phyloP scores from a whole-genome alignment of 37 sponge, comb jelly and placozoan genomes.

The Beroe forskalii region DNA sequence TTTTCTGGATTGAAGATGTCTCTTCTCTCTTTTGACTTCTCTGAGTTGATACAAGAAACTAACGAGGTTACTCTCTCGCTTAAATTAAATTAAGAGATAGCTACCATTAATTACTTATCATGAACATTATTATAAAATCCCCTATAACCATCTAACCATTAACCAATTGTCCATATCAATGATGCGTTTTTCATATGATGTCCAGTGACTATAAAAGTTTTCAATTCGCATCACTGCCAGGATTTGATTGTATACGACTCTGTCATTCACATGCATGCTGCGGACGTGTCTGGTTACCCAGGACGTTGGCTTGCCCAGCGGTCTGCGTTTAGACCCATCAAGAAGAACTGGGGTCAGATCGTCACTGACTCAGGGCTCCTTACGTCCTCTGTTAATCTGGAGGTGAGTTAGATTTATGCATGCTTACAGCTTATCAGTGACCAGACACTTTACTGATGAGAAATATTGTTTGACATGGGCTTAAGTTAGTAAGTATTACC shows the following conservation, averaged over 20 bases:
- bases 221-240: too few species aligned
- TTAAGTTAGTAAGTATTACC: too few species aligned
- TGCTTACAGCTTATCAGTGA: too few species aligned
- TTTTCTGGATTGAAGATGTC: conserved; percentile 1
- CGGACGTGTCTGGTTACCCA: conserved; percentile 9
- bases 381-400: background rate
- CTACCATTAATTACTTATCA: background rate
- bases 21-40: background rate
- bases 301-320: background rate
- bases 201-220: too few species aligned
- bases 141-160: too few species aligned
- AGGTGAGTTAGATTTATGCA: too few species aligned
- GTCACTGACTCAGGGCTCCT: background rate
- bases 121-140: background rate
- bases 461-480: too few species aligned
- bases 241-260: conserved; percentile 2
- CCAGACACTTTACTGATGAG: too few species aligned
- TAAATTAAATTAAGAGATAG: too few species aligned
- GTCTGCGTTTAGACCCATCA: background rate
- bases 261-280: background rate
- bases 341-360: background rate
- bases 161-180: background rate
- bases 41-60: background rate
- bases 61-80: conserved; percentile 30
- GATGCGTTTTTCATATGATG: background rate